These are phyloP conservation scores for Mustela nigripes DNA, from an alignment of 2,113 vertebrate genomes.

Conservation along the genomic window DNA sequence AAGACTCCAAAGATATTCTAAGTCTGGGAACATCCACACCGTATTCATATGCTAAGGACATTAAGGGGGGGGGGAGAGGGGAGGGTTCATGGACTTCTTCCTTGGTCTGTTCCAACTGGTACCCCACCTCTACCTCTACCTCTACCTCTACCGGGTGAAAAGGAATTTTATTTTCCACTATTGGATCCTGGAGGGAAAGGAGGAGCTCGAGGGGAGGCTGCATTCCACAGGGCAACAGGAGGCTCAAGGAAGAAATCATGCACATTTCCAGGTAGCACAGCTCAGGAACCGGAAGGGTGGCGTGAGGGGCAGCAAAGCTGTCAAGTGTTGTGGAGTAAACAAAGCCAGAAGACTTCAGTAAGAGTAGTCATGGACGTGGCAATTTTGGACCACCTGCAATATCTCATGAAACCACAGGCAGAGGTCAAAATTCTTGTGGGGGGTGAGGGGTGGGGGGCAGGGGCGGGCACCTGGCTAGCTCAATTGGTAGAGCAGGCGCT, in stretches of 20 bases:
- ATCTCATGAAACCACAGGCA: background rate
- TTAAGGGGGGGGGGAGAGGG: background rate
- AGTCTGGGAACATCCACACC: background rate
- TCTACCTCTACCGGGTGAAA: background rate
- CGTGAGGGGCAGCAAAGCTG: background rate
- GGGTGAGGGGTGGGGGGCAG: too few species aligned
- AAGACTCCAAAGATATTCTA: background rate
- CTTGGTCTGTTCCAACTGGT: background rate
- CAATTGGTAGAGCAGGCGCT: background rate
- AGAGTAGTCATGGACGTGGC: background rate
- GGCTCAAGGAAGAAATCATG: accelerated
- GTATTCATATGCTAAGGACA: background rate
- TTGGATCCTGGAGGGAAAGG: too few species aligned
- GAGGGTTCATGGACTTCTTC: background rate
- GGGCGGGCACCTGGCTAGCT: background rate
- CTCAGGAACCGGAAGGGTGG: background rate
- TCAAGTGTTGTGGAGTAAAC: background rate
- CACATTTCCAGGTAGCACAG: background rate
- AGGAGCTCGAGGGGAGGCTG: background rate
- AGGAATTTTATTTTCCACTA: background rate
- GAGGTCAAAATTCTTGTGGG: background rate
- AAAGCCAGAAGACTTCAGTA: background rate
- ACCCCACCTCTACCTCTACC: too few species aligned
- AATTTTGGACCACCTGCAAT: background rate
- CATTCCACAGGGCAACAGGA: background rate